Evolutionary conservation across 2,113 vertebrate species (phyloP), one percentile per base, ranked within the genome.

Genomic region (Aldabrachelys gigantea): DNA sequence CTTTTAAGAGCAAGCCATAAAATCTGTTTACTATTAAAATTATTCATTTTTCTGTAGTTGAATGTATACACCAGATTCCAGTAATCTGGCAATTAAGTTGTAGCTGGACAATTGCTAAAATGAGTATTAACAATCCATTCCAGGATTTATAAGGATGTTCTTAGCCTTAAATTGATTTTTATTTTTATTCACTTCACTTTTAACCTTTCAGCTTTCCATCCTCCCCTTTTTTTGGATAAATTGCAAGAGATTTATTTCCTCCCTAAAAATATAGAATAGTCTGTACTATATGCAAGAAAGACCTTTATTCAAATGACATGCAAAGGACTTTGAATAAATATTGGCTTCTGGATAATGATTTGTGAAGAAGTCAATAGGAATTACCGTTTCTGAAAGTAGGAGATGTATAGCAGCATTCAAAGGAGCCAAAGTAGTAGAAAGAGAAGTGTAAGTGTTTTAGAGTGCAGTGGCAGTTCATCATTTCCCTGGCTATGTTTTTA

Each of bases 41-140:
- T 3, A 25, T 78, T 29, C 5, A 47, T 44, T 78, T 7, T 44
- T 78, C 3, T 47, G 62, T 62, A 65, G 22, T 41, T 93, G 81
- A 82, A 53, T 80, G 72, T 85, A 81, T 4, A 56, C 72, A 54
- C 2, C 5, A 49, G 16, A 62, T 62, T 86, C 56, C 38, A 75
- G 53, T 19, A 81, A 59, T 79, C 44, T 53, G 1, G 2, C 81
- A 72, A 57, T 83, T 83, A 82, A 90, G 54, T 5, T 84, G 41
- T 69, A 54, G 88, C 85, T 84, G 38, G 21, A 53, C 56, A 19
- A 80, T 49, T 53, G 2, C 90, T 96, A 62, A 56, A 94, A 87
- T 3, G 92, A 82, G 3, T 14, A 76, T 1, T 88, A 25, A 1
- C 1, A 38, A 38, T 80, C 31, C 8, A 47, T 41, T 83, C 22